Evolutionary conservation across 1,140 invertebrate genomes (phyloP), one percentile per base, ranked within the genome.

Genomic region (Papilio glaucus): DNA sequence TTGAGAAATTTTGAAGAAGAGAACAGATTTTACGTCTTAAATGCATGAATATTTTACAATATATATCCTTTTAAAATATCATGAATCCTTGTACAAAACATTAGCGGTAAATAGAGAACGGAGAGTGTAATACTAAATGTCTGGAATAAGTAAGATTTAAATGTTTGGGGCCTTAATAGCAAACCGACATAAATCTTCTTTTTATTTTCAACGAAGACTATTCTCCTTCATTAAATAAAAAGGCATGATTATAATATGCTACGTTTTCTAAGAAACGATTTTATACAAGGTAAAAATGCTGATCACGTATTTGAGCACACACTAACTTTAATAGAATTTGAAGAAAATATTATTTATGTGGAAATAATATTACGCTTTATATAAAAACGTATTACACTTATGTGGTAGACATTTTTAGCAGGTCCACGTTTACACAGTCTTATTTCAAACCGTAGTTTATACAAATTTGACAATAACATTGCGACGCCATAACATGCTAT

Each of bases 81-180:
- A 57, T 57, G 24, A 57, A 57, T 57, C 10, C 10, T 57, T 21
- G 21, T 57, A 57, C 29, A 57, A 18, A 53, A 53, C 49, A 57
- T 57, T 57, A 53, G 45, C 15, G 45, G 8, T 53, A 26, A 57
- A 57, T 18, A 57, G 9, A 18, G 9, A 12, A 42, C 37, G n/a
- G 21, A 42, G 7, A 67, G 21, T 41, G 38, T 67, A 67, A 42
- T 21, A 26, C 37, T 21, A 67, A 67, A 42, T 41, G 63, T 41
- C 63, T 24, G 29, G 42, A 67, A 67, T 42, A 67, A 67, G 63
- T 67, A 67, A 67, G 63, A 67, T 45, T 67, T 41, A 67, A 67
- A 67, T 67, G 63, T 45, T 67, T 67, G 18, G 39, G 39, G 8
- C 39, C 63, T 45, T 67, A 41, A 67, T 67, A 65, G 62, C 9